These are phyloP conservation scores for Neodiprion fabricii DNA, from an alignment of 1,140 invertebrate genomes.

Conservation along the genomic window DNA sequence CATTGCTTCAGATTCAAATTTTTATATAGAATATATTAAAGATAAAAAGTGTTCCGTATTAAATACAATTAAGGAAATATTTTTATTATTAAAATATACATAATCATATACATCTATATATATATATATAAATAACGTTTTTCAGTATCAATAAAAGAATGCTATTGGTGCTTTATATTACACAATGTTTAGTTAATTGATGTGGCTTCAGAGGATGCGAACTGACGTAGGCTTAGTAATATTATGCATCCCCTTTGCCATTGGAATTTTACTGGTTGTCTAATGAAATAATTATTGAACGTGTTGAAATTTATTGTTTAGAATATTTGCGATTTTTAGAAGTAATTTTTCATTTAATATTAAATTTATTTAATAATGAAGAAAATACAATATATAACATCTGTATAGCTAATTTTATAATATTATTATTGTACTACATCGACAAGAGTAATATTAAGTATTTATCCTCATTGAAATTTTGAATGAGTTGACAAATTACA, in stretches of 20 bases:
- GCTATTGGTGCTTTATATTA: background rate
- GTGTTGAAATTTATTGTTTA: constrained; percentile 7
- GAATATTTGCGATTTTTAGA: background rate
- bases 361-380: background rate
- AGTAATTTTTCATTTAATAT: background rate
- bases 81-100: too few relatives aligned
- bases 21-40: too few relatives aligned
- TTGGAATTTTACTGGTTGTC: constrained; percentile 13
- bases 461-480: constrained; percentile 14
- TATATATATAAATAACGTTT: background rate
- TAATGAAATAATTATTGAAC: background rate
- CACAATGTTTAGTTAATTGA: background rate
- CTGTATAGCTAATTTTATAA: constrained; percentile 6
- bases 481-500: constrained; percentile 11
- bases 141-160: background rate
- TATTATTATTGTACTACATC: constrained; percentile 2
- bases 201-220: constrained; percentile 2
- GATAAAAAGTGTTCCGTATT: too few relatives aligned
- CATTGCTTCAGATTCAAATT: too few relatives aligned
- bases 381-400: background rate
- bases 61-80: too few relatives aligned
- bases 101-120: too few relatives aligned
- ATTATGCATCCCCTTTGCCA: constrained; percentile 1
- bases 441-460: constrained; percentile 5
- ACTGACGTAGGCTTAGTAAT: background rate